A percentile compares a stretch with the other conserved stretches of the same genome.
Evolutionary conservation across 1,140 invertebrate species (phyloP).

Genomic region (Pollicipes pollicipes): DNA sequence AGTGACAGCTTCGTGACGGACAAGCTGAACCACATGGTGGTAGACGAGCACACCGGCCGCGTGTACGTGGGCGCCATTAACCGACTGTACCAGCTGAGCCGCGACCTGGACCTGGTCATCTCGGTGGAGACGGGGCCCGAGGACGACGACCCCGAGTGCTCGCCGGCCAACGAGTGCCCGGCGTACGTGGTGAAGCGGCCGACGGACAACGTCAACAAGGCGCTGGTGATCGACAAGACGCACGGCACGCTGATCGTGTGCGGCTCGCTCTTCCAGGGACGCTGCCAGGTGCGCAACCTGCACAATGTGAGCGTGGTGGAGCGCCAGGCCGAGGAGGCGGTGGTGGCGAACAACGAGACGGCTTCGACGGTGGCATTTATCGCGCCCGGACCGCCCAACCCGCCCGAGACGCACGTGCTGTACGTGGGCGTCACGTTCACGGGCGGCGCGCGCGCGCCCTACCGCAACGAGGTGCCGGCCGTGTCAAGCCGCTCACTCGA

Average conservation of each 20-base stretch:
- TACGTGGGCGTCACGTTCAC: constrained; percentile 92
- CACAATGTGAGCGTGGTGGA: constrained; percentile 69
- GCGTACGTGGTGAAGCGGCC: constrained; percentile 35
- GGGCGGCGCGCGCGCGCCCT: constrained; percentile 47
- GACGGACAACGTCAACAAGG: constrained; percentile 89
- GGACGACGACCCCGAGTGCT: constrained; percentile 74
- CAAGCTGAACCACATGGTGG: constrained; percentile 55
- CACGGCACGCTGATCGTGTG: constrained; percentile 79
- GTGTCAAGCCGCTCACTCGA: constrained; percentile 77
- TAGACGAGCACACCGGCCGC: constrained; percentile 77
- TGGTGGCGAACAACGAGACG: constrained; percentile 79
- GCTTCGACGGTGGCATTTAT: constrained; percentile 94
- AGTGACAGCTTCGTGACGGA: constrained; percentile 10
- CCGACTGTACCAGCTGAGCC: constrained; percentile 77
- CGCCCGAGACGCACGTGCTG: constrained; percentile 65
- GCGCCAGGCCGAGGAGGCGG: constrained; percentile 59
- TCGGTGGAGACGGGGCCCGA: constrained; percentile 70
- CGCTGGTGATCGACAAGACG: constrained; percentile 80
- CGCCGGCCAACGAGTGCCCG: constrained; percentile 38
- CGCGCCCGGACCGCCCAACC: constrained; percentile 58
- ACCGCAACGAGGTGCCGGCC: constrained; percentile 82
- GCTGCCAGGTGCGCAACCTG: constrained; percentile 70
- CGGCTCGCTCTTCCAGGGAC: constrained; percentile 74
- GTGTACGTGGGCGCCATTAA: constrained; percentile 90
- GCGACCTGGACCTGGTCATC: constrained; percentile 58